Base-by-base conservation (phyloP, 1,140 invertebrate species). In the Leptoteleia sp. region DNA sequence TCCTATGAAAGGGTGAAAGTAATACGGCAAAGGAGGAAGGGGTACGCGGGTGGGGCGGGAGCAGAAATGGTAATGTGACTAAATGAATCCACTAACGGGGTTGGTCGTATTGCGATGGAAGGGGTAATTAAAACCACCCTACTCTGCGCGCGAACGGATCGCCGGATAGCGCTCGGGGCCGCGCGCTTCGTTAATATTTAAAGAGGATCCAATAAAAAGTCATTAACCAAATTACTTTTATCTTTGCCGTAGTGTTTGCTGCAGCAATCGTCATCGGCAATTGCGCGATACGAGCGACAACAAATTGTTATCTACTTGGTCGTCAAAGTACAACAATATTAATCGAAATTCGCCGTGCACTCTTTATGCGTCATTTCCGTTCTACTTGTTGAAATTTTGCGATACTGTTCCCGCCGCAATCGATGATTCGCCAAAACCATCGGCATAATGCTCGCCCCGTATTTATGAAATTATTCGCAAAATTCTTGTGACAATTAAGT, bases 11-110 rank as follows among this genome's bases (percentile, higher is more conserved):
- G 61, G 59, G 50, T 76, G 31, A 75, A 68, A 76, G 54, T 67
- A 54, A 62, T 67, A 40, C 47, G 16, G 52, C 15, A 62, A 59
- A 67, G 45, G 43, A 52, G 15, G 43, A 45, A 59, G 25, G 17
- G 17, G n/a, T n/a, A n/a, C n/a, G n/a, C n/a, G 43, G 42, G 62
- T 50, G 48, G 9, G 65, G 48, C 27, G 64, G 48, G 9, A 70
- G 48, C 19, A 54, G 68, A 70, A 67, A 47, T 64, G 64, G 79
- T 84, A 84, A 84, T 82, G 84, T 80, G 84, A 87, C 83, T 85
- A 87, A 87, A 87, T 83, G 85, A 85, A 87, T 87, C 84, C 84
- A 77, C 76, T 85, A 84, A 85, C 82, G 83, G 83, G 76, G 82
- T 84, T 84, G 83, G 81, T 81, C 62, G 65, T 59, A 40, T 59